phyloP scores from a whole-genome alignment of 2,113 vertebrate species.

The Beaufortia kweichowensis region DNA sequence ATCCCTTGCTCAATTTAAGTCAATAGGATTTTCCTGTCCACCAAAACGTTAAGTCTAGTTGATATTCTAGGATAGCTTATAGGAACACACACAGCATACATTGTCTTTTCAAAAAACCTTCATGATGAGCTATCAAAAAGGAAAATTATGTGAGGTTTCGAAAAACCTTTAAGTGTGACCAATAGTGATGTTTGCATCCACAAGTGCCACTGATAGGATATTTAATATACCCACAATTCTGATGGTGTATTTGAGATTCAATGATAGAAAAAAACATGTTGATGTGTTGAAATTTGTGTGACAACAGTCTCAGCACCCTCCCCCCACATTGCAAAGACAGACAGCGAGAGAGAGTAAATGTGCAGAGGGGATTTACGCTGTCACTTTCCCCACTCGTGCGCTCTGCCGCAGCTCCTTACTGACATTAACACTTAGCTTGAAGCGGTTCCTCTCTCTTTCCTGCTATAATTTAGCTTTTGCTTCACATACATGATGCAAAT shows the following conservation, averaged over 20 bases:
- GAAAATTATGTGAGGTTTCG: neutral
- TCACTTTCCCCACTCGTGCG: constrained; percentile 45
- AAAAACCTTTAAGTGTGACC: constrained; percentile 1
- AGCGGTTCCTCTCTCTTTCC: constrained; percentile 35
- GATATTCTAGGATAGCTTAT: too few relatives aligned
- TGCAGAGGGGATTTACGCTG: constrained; percentile 43
- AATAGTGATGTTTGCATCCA: neutral
- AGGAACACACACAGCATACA: too few relatives aligned
- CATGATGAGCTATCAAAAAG: neutral
- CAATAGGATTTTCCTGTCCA: neutral
- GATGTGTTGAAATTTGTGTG: constrained; percentile 17
- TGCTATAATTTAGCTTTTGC: constrained; percentile 33
- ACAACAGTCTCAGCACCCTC: neutral
- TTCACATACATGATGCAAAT: constrained; percentile 20
- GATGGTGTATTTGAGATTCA: neutral
- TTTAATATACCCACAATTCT: constrained; percentile 20
- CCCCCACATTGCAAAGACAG: constrained; percentile 28
- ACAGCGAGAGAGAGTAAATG: constrained; percentile 29
- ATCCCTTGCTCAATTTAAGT: neutral
- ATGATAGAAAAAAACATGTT: neutral
- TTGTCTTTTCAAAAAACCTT: neutral
- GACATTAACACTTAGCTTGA: constrained; percentile 43
- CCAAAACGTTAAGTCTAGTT: too few relatives aligned
- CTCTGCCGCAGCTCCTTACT: constrained; percentile 28
- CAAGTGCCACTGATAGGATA: neutral